Conservation (phyloP, 2,113 vertebrate genomes). For the Balaenoptera acutorostrata region DNA sequence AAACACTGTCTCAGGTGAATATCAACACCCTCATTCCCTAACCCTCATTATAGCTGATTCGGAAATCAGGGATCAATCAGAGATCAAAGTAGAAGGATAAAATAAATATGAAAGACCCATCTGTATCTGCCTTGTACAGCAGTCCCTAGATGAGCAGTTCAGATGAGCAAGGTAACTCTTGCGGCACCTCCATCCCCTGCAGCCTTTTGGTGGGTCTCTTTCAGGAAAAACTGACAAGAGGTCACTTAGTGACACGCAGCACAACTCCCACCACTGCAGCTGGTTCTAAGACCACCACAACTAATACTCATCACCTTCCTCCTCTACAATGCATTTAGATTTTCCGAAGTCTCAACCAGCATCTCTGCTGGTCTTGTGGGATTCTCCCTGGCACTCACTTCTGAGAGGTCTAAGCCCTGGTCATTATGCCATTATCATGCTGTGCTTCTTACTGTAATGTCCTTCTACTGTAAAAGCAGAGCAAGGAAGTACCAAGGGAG, state of each 20-base stretch:
- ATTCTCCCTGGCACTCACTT: not conserved
- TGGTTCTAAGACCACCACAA: not conserved
- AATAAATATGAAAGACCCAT: not conserved
- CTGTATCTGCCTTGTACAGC: not conserved
- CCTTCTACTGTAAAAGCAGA: not conserved
- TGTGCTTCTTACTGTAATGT: not conserved
- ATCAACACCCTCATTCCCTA: not conserved
- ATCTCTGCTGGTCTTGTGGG: not conserved
- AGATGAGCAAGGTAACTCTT: not conserved
- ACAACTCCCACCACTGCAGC: not conserved
- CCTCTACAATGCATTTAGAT: not conserved
- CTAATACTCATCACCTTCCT: not conserved
- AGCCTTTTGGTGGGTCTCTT: not conserved
- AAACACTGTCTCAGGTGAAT: not conserved
- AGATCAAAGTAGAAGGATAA: not conserved
- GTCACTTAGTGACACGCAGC: not conserved
- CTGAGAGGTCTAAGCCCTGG: not conserved
- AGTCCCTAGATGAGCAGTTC: not conserved
- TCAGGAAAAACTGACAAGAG: not conserved
- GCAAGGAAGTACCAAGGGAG: not conserved
- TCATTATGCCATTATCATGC: not conserved
- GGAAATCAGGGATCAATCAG: not conserved
- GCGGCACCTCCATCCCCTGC: not conserved
- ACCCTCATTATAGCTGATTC: not conserved
- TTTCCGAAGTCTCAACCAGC: not conserved